Evolutionary conservation across 2,113 vertebrate species (phyloP).

Genomic region (Rynchops niger): DNA sequence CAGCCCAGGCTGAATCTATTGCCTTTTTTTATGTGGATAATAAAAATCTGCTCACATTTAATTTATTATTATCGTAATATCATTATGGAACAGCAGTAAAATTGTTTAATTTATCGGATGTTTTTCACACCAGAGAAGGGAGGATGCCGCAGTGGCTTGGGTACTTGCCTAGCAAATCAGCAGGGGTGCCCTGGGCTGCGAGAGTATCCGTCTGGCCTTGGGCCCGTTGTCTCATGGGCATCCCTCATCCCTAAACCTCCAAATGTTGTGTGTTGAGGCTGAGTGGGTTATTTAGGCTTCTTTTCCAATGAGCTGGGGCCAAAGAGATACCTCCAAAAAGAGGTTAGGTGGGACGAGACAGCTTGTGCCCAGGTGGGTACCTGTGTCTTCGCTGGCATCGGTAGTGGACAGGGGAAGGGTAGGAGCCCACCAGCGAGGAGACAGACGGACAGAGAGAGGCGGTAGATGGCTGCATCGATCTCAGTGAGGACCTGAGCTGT

Average conservation of each 20-base stretch:
- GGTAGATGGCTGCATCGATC: background rate
- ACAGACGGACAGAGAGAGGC: background rate
- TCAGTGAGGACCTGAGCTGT: background rate
- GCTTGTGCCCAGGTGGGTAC: background rate
- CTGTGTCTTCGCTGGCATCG: background rate
- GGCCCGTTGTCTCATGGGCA: accelerated
- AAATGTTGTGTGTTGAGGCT: background rate
- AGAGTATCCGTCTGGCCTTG: background rate
- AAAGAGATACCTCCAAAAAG: background rate
- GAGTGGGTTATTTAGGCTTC: background rate
- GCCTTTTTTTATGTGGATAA: slow-evolving; percentile 18
- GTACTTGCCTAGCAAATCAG: background rate
- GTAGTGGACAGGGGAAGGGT: background rate
- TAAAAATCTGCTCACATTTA: slow-evolving; percentile 59
- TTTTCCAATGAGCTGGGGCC: accelerated
- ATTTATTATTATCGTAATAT: slow-evolving; percentile 70
- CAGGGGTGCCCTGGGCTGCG: background rate
- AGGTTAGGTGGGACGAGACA: background rate
- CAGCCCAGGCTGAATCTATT: slow-evolving; percentile 54
- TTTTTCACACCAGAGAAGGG: slow-evolving; percentile 5
- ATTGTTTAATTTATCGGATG: slow-evolving; percentile 8
- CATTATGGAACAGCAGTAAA: slow-evolving; percentile 57
- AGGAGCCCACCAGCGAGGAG: background rate
- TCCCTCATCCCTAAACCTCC: background rate
- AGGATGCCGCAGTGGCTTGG: background rate